Conservation (phyloP, 1,140 invertebrate genomes). For the Wasmannia auropunctata region DNA sequence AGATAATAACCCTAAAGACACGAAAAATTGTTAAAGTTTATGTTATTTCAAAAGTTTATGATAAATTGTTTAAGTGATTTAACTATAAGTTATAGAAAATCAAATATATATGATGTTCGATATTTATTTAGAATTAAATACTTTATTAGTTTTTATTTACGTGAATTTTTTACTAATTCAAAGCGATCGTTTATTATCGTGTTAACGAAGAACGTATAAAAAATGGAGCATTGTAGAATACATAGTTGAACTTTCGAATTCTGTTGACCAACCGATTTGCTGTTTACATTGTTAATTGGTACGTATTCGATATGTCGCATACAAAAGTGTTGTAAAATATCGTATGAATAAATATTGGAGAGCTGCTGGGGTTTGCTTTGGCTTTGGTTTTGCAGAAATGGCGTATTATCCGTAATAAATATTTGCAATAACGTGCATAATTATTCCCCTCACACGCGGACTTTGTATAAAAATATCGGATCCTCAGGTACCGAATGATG, state of each 20-base stretch:
- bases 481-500: neutral
- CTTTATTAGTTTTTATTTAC: neutral
- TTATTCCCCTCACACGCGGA: neutral
- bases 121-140: neutral
- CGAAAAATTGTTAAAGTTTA: neutral
- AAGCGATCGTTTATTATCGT: neutral
- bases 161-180: neutral
- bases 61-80: neutral
- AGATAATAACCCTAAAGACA: neutral
- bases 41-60: neutral
- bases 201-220: neutral
- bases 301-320: neutral
- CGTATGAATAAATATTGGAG: neutral
- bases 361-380: too few relatives aligned
- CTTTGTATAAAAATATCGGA: neutral
- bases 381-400: neutral
- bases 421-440: neutral
- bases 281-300: conserved; percentile 19
- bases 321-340: conserved; percentile 2
- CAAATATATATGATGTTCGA: neutral
- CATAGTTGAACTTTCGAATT: neutral
- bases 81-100: neutral
- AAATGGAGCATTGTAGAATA: neutral
- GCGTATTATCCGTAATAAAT: neutral
- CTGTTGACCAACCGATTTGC: neutral